Percentiles rank a stretch among this genome's conserved stretches.
These are phyloP conservation scores for Neotoma lepida DNA, from an alignment of 2,113 vertebrate genomes.

Conservation along the genomic window DNA sequence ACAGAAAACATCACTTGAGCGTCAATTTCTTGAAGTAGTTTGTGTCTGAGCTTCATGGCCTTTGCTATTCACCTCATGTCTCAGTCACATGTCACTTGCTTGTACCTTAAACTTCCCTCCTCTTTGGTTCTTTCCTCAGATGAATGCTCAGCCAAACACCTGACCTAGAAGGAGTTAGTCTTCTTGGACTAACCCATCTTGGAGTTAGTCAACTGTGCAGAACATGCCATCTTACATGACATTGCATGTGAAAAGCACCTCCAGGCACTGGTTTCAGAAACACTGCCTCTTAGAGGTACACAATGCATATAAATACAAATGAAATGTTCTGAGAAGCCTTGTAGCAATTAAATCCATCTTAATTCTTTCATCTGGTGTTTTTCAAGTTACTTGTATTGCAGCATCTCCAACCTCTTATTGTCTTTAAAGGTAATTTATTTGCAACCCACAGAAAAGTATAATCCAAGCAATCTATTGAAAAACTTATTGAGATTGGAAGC, in stretches of 20 bases:
- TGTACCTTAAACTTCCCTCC: neutral
- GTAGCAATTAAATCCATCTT: neutral
- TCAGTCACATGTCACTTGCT: neutral
- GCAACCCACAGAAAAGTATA: neutral
- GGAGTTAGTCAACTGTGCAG: neutral
- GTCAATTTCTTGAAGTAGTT: neutral
- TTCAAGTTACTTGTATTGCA: neutral
- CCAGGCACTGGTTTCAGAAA: neutral
- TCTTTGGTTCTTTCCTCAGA: neutral
- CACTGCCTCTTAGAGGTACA: neutral
- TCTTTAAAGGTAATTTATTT: neutral
- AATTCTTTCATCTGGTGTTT: neutral
- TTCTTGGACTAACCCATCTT: neutral
- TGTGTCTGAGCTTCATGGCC: neutral
- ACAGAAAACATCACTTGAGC: neutral
- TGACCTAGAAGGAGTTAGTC: neutral
- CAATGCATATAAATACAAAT: neutral
- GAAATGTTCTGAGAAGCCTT: conserved; percentile 17
- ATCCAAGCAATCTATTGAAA: neutral
- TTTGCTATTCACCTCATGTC: neutral
- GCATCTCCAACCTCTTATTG: neutral
- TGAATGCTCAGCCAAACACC: neutral
- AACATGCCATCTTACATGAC: rapidly evolving
- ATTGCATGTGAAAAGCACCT: neutral
- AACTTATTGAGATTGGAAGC: neutral